phyloP scores from a whole-genome alignment of 37 sponge, comb jelly and placozoan genomes.

The Beroe ovata region DNA sequence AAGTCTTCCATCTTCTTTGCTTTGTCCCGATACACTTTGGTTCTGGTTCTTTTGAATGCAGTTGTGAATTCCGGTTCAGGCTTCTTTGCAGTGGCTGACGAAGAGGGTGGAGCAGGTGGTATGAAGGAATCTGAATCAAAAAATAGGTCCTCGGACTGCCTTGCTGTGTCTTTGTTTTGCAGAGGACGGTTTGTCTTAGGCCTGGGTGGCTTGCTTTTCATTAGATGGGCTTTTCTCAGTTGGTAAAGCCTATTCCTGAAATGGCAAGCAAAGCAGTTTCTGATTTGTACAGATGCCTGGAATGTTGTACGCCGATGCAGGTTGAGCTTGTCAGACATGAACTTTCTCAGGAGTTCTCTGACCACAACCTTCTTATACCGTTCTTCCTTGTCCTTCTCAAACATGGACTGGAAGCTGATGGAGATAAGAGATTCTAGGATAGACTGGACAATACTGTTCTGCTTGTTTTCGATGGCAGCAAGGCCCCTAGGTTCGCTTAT shows the following conservation, averaged over 20 bases:
- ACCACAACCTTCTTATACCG: slow-evolving; percentile 22
- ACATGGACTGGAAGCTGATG: slow-evolving; percentile 41
- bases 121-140: not conserved
- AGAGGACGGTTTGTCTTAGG: not conserved
- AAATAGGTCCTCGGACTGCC: not conserved
- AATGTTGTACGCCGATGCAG: not conserved
- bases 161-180: not conserved
- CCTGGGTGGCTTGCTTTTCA: not conserved
- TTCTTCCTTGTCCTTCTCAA: slow-evolving; percentile 22
- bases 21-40: slow-evolving; percentile 46
- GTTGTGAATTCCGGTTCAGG: not conserved
- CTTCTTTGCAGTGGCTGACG: too few species aligned
- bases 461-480: not conserved
- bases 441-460: slow-evolving; percentile 39
- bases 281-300: slow-evolving; percentile 49
- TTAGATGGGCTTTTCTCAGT: not conserved
- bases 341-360: not conserved
- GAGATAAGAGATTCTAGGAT: slow-evolving; percentile 35
- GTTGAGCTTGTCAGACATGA: slow-evolving; percentile 13
- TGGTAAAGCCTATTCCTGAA: slow-evolving; percentile 25
- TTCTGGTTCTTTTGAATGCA: slow-evolving; percentile 10
- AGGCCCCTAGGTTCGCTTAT: not conserved
- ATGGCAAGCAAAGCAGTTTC: not conserved
- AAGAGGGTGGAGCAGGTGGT: not conserved
- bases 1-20: slow-evolving; percentile 57